Evolutionary conservation across 2,888 invertebrate genomes (phyloP), one percentile per base, ranked within the genome.

Genomic region (Rhorus exstirpatorius): DNA sequence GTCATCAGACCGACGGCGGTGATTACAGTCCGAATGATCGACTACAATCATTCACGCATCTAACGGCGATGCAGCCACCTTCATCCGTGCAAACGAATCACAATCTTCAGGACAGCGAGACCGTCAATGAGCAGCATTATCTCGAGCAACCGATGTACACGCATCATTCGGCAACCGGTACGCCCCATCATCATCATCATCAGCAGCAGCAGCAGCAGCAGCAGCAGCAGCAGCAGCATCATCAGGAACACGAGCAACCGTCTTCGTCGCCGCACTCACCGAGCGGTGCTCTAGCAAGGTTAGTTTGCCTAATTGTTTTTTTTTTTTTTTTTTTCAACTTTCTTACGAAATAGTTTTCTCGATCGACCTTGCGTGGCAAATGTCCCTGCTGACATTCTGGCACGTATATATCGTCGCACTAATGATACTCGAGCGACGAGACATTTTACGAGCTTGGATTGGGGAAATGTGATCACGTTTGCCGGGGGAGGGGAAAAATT

Each of bases 31-130:
- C 90, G 2, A 86, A 70, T 58, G 91, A 91, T 19, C 91, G 91
- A 26, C 55, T 91, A 0, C 91, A 92, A n/a, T 83, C 84, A 4
- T 92, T 91, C 78, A 92, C 93, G 0, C 92, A 93, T 81, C 84
- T 93, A 14, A 93, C 93, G 3, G 87, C 92, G 0, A 91, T 93
- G 90, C 93, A 93, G 61, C 91, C 92, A 3, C 88, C 90, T 0
- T 55, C 87, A 8, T 87, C 89, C 38, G 87, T 89, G 0, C 90
- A 89, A 75, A 3, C 80, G 0, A 86, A 83, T 70, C 90, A 90
- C 53, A 86, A 72, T n/a, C 80, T 90, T 17, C 88, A 89, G 68
- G 90, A 89, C 12, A 67, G 12, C 38, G 91, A 91, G 8, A 85
- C 88, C 0, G 89, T 89, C 0, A 79, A 89, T 51, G 90, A 90